Evolutionary conservation across 2,113 vertebrate species (phyloP).

Genomic region (Tetrax tetrax): DNA sequence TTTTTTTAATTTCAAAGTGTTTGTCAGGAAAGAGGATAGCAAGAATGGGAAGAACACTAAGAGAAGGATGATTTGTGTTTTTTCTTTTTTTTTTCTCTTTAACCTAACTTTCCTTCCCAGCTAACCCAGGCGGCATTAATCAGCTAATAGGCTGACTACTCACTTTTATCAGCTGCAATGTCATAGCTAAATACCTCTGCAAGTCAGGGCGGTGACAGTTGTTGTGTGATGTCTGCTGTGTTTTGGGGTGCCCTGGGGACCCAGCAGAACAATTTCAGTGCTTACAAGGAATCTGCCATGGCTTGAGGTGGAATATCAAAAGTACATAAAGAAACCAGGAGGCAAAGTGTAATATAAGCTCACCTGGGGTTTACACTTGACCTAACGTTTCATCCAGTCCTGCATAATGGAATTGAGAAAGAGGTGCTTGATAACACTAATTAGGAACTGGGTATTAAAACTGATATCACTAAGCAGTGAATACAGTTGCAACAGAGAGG

Average conservation of each 20-base stretch:
- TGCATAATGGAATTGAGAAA: not conserved
- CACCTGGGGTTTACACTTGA: slow-evolving; percentile 19
- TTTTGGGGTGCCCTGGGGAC: not conserved
- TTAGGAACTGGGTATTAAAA: slow-evolving; percentile 46
- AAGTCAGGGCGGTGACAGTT: not conserved
- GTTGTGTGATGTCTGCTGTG: not conserved
- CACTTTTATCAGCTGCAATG: not conserved
- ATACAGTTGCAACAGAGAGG: not conserved
- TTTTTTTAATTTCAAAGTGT: not conserved
- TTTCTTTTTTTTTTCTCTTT: not conserved
- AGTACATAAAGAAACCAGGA: not conserved
- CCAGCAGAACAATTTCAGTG: not conserved
- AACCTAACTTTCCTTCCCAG: not conserved
- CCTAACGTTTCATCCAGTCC: not conserved
- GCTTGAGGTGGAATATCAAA: not conserved
- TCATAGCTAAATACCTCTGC: not conserved
- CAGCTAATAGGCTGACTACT: not conserved
- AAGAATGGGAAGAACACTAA: not conserved
- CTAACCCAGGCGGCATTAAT: not conserved
- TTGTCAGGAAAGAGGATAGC: not conserved
- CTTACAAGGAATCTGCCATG: not conserved
- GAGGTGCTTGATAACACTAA: slow-evolving; percentile 32
- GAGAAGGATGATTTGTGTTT: not conserved
- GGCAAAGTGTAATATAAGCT: not conserved
- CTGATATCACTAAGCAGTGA: not conserved